These are phyloP conservation scores for Myrmophylax atrothorax DNA, from an alignment of 2,113 vertebrate species.

Conservation along the genomic window DNA sequence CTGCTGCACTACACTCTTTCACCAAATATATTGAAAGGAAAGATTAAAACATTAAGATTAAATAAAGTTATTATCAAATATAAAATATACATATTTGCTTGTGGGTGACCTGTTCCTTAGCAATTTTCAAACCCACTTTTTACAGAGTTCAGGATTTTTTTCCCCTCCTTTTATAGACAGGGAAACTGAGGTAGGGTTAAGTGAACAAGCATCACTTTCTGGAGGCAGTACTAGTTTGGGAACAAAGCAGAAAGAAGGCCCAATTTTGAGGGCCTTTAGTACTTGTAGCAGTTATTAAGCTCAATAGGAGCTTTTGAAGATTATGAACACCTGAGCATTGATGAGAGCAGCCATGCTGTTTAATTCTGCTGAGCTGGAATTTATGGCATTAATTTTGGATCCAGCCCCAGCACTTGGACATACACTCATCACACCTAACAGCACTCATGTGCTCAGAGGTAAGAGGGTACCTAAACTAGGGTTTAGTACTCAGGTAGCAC, in stretches of 20 bases:
- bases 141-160: accelerated
- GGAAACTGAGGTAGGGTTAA: not conserved
- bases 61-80: not conserved
- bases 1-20: not conserved
- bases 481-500: not conserved
- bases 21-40: not conserved
- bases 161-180: accelerated
- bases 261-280: not conserved
- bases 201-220: not conserved
- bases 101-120: not conserved
- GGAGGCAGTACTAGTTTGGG: not conserved
- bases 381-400: not conserved
- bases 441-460: accelerated
- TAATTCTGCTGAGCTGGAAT: not conserved
- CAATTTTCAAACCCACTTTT: not conserved
- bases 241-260: not conserved
- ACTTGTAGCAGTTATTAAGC: not conserved
- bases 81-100: not conserved
- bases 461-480: not conserved
- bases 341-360: not conserved
- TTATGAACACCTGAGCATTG: not conserved
- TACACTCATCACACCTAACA: not conserved
- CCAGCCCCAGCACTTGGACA: not conserved
- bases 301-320: not conserved
- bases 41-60: not conserved